Evolutionary conservation across 2,888 invertebrate species (phyloP), one percentile per base, ranked within the genome.

Genomic region (Phania funesta): DNA sequence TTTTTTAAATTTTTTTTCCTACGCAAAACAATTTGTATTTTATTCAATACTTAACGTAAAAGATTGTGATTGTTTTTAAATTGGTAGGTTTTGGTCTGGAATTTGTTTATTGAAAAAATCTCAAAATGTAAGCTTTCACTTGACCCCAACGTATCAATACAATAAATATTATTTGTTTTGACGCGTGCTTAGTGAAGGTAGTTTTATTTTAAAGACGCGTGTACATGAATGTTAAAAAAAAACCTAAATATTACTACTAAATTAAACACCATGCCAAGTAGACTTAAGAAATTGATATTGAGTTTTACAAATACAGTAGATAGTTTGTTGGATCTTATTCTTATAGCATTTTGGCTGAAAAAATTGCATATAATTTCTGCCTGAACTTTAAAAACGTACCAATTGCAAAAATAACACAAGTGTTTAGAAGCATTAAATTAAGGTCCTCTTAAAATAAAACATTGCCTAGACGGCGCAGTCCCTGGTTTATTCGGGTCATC

Each of bases 131-230:
- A 86, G 89, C 89, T 89, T 89, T 89, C 89, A 89, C 89, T 89
- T 89, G 88, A 89, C 89, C 89, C 85, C 88, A 85, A 86, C 87
- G 84, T 87, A 88, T 88, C 87, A 88, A 86, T 86, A 87, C 86
- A 56, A 89, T 89, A 89, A 89, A 89, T 89, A 67, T 67, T 73
- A 73, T 79, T 89, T 81, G 76, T 83, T 80, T 75, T 79, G 81
- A 81, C 84, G 70, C 74, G 78, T 83, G 80, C 60, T 75, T 62
- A 75, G 71, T 68, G 71, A 73, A 60, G 68, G 65, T 56, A 78
- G 26, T 64, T 67, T 83, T 79, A 26, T 18, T 11, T 65, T 50
- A 29, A 18, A 11, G 18, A 56, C 4, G 32, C 4, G 18, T 16
- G 11, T 35, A 18, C 13, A 20, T 13, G 11, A 3, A 29, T 9